Evolutionary conservation across 2,113 vertebrate species (phyloP), one percentile per base, ranked within the genome.

Genomic region (Corythoichthys intestinalis): DNA sequence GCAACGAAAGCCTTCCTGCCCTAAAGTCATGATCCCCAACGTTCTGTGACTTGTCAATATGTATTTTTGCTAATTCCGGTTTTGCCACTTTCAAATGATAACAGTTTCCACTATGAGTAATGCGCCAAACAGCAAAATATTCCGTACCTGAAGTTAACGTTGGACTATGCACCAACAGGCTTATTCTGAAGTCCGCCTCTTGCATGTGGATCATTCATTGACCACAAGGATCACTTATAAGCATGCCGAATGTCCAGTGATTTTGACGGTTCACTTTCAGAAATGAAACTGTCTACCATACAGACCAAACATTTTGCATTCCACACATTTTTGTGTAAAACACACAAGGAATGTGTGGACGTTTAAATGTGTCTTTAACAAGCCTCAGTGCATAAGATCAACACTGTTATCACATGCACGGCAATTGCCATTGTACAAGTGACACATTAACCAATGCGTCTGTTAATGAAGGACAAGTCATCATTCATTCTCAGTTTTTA

Each of bases 381-480:
- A 77, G 65, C 78, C 50, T 59, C 47, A 70, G 54, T 73, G 65
- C 76, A 74, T n/a, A 7, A 49, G 57, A 8, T 46, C 64, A 66
- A 57, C 28, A 1, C 44, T 53, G 58, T 83, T 75, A 86, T 87
- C 86, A 76, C 58, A 78, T 41, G 47, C 56, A 69, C 67, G 63
- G 47, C 57, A 65, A 73, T 67, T 72, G 73, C 75, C 54, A 77
- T 77, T 75, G 77, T 75, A 77, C 69, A 65, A 76, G 87, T 88
- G 60, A 88, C 70, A 85, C 79, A 91, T 91, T 91, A 89, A 90
- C 88, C 83, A 83, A 70, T 67, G 73, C 78, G 83, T 88, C 76
- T 87, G 89, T 91, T 87, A 89, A 89, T 85, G 83, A 88, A 85
- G 85, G 83, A 89, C 85, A 47, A 59, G 75, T 68, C 86, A 85